Evolutionary conservation across 2,797 vertebrate genomes (phyloP).

Genomic region (Synanceia verrucosa): DNA sequence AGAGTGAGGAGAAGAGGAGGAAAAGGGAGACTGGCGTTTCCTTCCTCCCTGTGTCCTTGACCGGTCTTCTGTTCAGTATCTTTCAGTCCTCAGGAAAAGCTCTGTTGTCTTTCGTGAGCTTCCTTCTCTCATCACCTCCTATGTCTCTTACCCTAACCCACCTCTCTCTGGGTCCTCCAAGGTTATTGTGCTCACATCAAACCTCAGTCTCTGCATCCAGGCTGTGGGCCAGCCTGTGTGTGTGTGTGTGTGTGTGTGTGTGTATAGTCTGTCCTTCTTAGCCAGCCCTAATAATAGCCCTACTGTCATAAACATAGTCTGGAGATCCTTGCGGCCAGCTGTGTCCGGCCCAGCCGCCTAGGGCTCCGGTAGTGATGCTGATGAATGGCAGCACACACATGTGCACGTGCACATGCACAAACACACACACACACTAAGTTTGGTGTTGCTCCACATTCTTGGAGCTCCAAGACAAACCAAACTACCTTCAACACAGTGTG

Average conservation of each 20-base stretch:
- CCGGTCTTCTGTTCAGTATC: slow-evolving; percentile 37
- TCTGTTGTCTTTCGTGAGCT: slow-evolving; percentile 25
- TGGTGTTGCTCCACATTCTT: slow-evolving; percentile 69
- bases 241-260: slow-evolving; percentile 24
- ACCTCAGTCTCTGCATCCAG: slow-evolving; percentile 54
- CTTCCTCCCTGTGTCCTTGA: slow-evolving; percentile 48
- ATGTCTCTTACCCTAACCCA: slow-evolving; percentile 32
- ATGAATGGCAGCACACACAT: slow-evolving; percentile 62
- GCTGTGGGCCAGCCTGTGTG: slow-evolving; percentile 54
- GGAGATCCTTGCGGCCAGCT: slow-evolving; percentile 79
- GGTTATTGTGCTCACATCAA: slow-evolving; percentile 69
- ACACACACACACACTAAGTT: slow-evolving; percentile 40
- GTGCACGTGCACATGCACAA: slow-evolving; percentile 27
- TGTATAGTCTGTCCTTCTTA: slow-evolving; percentile 64
- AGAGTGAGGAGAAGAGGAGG: background rate
- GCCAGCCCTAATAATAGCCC: slow-evolving; percentile 80
- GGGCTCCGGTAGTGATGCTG: slow-evolving; percentile 79
- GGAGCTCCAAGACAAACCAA: slow-evolving; percentile 66
- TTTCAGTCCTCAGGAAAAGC: slow-evolving; percentile 50
- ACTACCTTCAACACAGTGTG: slow-evolving; percentile 22
- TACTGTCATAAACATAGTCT: slow-evolving; percentile 80
- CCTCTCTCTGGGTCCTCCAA: slow-evolving; percentile 58
- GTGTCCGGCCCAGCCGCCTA: slow-evolving; percentile 76
- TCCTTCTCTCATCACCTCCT: slow-evolving; percentile 34
- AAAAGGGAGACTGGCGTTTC: slow-evolving; percentile 9